Percentiles rank a stretch among this genome's conserved stretches.
These are phyloP conservation scores for Ephialtes manifestator DNA, from an alignment of 2,888 invertebrate species.

Conservation along the genomic window DNA sequence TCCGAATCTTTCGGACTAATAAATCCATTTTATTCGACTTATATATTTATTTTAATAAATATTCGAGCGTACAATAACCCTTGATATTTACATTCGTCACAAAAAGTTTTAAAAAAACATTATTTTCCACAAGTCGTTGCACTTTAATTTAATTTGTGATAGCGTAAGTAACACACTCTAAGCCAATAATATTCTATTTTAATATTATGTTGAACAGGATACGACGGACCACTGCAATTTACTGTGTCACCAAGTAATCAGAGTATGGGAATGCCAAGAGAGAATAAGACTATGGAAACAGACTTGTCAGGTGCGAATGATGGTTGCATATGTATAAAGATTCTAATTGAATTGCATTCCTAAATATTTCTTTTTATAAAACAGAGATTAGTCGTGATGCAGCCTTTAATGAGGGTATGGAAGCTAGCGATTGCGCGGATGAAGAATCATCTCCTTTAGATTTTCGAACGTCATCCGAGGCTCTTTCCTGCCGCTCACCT, in stretches of 20 bases:
- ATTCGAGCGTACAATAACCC: too few relatives aligned
- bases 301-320: constrained; percentile 78
- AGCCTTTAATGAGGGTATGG: constrained; percentile 80
- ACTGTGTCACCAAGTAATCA: constrained; percentile 94
- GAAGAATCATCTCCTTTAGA: constrained; percentile 86
- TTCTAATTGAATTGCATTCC: constrained; percentile 20
- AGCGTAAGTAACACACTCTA: too few relatives aligned
- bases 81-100: too few relatives aligned
- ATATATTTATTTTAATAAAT: too few relatives aligned
- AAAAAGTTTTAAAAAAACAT: too few relatives aligned
- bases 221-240: constrained; percentile 96
- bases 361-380: constrained; percentile 16
- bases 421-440: constrained; percentile 82
- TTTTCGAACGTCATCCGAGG: constrained; percentile 82
- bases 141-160: too few relatives aligned
- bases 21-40: too few relatives aligned
- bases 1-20: too few relatives aligned
- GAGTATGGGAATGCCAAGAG: constrained; percentile 86
- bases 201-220: constrained; percentile 87
- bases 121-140: too few relatives aligned
- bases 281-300: constrained; percentile 81
- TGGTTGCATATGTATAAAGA: background rate
- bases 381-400: constrained; percentile 80
- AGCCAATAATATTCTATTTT: constrained; percentile 68
- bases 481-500: constrained; percentile 80